phyloP scores from a whole-genome alignment of 2,797 vertebrate genomes.

The Sebastes nivosus region DNA sequence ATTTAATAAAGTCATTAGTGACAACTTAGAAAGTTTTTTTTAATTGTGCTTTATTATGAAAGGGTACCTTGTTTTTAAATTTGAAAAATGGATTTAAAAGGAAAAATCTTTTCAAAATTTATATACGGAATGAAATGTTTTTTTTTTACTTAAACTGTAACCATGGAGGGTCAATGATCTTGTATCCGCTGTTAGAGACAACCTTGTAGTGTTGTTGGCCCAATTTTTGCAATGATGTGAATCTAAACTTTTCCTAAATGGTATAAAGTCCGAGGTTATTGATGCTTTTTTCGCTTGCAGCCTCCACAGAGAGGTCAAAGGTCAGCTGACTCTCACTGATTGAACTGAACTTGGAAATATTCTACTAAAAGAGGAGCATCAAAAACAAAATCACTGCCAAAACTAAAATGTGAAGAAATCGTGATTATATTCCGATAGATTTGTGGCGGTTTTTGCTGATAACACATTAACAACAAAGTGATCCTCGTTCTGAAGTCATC shows the following conservation, averaged over 20 bases:
- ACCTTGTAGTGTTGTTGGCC: conserved; percentile 34
- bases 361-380: neutral
- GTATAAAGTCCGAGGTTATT: neutral
- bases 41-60: neutral
- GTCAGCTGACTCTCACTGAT: neutral
- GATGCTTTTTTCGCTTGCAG: neutral
- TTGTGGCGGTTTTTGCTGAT: neutral
- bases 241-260: conserved; percentile 7
- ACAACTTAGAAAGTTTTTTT: neutral
- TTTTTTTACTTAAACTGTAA: neutral
- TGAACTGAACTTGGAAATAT: neutral
- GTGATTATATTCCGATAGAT: neutral
- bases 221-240: conserved; percentile 7
- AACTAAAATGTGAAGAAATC: conserved; percentile 28
- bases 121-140: conserved; percentile 12
- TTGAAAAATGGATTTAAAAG: neutral
- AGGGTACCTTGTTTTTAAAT: neutral
- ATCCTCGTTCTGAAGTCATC: conserved; percentile 29
- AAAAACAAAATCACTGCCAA: conserved; percentile 52
- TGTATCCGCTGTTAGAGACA: conserved; percentile 5
- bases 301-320: neutral
- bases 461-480: conserved; percentile 29
- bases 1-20: neutral
- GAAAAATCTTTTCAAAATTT: neutral
- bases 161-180: neutral